Evolutionary conservation across 2,888 invertebrate genomes (phyloP).

Genomic region (Epistrophella euchroma): DNA sequence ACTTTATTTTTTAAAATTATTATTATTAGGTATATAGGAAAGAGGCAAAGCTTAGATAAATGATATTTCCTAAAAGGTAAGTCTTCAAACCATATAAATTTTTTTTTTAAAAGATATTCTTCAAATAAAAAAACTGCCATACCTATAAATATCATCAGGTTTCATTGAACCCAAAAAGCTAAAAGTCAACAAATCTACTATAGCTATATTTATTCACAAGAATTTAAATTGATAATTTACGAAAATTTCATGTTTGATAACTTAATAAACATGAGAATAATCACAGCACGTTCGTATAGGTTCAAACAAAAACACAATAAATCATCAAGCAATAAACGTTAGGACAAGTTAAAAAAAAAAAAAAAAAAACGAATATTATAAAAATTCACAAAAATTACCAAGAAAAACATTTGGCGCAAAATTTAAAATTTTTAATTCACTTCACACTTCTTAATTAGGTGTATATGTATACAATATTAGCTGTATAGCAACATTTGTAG

Average conservation of each 20-base stretch:
- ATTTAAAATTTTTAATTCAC: conserved; percentile 43
- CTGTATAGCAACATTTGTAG: background rate
- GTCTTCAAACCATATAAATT: background rate
- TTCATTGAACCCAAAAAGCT: conserved; percentile 8
- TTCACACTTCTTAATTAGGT: conserved; percentile 33
- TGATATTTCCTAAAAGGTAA: too few relatives aligned
- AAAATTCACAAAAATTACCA: background rate
- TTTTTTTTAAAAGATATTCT: background rate
- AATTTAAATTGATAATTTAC: conserved; percentile 14
- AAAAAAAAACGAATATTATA: too few relatives aligned
- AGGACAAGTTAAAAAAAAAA: background rate
- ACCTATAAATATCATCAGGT: background rate
- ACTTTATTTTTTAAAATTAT: too few relatives aligned
- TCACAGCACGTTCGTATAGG: conserved; percentile 1
- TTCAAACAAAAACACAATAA: background rate
- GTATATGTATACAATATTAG: too few relatives aligned
- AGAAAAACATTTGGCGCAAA: conserved; percentile 47
- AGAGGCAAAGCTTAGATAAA: too few relatives aligned
- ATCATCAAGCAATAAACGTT: background rate
- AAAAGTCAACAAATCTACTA: background rate
- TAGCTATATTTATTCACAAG: background rate
- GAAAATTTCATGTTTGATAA: background rate
- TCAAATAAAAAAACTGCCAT: background rate
- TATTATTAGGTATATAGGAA: too few relatives aligned
- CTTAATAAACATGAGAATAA: background rate